A percentile compares a stretch with the other conserved stretches of the same genome.
Evolutionary conservation across 2,888 invertebrate species (phyloP).

Genomic region (Glaucopsyche alexis): DNA sequence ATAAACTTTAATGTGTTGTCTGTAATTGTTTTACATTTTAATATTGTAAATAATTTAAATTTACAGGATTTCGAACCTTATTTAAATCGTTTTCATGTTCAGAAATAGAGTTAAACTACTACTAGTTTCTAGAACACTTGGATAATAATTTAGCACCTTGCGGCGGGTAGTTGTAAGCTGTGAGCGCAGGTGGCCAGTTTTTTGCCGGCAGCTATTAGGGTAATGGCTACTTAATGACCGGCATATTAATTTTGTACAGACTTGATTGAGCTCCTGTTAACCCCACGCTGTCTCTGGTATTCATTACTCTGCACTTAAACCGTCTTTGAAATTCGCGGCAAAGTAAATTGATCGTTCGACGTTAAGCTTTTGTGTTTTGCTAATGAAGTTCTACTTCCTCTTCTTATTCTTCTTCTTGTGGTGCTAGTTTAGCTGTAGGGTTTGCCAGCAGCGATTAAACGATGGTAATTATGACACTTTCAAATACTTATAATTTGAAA

Average conservation of each 20-base stretch:
- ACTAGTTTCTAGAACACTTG: not conserved
- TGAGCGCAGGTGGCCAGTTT: constrained; percentile 30
- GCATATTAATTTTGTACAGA: constrained; percentile 35
- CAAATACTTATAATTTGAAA: not conserved
- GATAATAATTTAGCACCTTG: not conserved
- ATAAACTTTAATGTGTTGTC: too few relatives aligned
- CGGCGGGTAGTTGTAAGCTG: constrained; percentile 16
- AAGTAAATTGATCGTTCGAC: constrained; percentile 17
- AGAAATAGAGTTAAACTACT: not conserved
- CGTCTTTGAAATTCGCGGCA: constrained; percentile 12
- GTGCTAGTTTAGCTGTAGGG: not conserved
- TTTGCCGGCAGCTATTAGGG: constrained; percentile 33
- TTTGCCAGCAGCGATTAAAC: not conserved
- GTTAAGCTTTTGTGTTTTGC: not conserved
- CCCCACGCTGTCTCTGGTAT: constrained; percentile 25
- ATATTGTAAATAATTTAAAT: too few relatives aligned
- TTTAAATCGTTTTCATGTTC: not conserved
- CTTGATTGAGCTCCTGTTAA: constrained; percentile 29
- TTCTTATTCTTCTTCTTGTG: not conserved
- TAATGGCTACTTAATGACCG: constrained; percentile 38
- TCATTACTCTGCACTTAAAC: constrained; percentile 15
- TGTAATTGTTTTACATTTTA: too few relatives aligned
- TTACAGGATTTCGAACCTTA: too few relatives aligned
- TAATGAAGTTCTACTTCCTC: not conserved
- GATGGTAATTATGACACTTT: not conserved